Conservation (phyloP, 2,797 vertebrate genomes). For the Hyperoplus immaculatus region DNA sequence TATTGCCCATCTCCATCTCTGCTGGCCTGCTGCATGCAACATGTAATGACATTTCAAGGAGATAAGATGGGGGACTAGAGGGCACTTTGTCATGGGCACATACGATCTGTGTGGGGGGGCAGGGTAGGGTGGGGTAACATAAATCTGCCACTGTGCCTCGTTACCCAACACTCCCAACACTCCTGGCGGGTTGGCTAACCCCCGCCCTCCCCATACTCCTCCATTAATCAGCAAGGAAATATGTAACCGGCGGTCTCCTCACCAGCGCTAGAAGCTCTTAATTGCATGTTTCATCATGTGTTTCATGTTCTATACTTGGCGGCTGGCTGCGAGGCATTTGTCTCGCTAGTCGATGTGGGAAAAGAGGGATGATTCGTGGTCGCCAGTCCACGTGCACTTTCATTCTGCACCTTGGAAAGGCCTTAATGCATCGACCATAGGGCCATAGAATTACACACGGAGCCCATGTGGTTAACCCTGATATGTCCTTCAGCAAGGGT, state of each 20-base stretch:
- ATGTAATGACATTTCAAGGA: slow-evolving; percentile 86
- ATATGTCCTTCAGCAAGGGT: slow-evolving; percentile 64
- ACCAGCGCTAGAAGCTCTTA: slow-evolving; percentile 74
- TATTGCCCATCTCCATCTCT: slow-evolving; percentile 77
- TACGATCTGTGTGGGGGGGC: slow-evolving; percentile 48
- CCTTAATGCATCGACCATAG: slow-evolving; percentile 61
- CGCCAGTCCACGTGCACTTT: slow-evolving; percentile 51
- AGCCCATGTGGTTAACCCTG: slow-evolving; percentile 59
- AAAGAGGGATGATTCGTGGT: slow-evolving; percentile 69
- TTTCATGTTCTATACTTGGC: slow-evolving; percentile 80
- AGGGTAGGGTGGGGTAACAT: slow-evolving; percentile 59
- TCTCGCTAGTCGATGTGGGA: slow-evolving; percentile 65
- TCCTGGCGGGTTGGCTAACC: slow-evolving; percentile 73
- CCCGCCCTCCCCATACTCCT: slow-evolving; percentile 69
- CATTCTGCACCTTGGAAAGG: slow-evolving; percentile 46
- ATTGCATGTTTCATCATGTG: slow-evolving; percentile 86
- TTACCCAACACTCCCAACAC: slow-evolving; percentile 77
- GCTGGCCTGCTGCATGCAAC: slow-evolving; percentile 67
- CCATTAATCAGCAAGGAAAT: slow-evolving; percentile 85
- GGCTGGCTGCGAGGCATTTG: slow-evolving; percentile 78
- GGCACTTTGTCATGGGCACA: slow-evolving; percentile 77
- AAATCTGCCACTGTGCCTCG: slow-evolving; percentile 82
- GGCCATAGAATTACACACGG: slow-evolving; percentile 54
- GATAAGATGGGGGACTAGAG: slow-evolving; percentile 69
- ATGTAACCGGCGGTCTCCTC: slow-evolving; percentile 75